Evolutionary conservation across 2,797 vertebrate species (phyloP).

Genomic region (Chloroceryle amazona): DNA sequence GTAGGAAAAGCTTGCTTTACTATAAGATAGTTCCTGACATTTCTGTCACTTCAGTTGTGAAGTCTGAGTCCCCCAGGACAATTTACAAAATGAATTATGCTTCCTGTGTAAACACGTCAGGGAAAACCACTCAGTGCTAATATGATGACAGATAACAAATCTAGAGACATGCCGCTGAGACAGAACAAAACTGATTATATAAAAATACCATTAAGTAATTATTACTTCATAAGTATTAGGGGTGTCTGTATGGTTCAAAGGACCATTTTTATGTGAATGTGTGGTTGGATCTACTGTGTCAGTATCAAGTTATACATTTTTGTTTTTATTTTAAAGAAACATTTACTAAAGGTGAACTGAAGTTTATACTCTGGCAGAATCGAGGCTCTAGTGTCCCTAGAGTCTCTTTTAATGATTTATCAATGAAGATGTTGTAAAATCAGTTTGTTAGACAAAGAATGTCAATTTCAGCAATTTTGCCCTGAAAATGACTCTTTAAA

Average conservation of each 20-base stretch:
- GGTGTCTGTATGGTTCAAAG: not conserved
- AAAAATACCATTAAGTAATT: not conserved
- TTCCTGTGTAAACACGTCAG: not conserved
- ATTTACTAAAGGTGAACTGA: conserved; percentile 21
- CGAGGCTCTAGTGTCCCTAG: not conserved
- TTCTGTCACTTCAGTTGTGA: conserved; percentile 55
- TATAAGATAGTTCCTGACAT: conserved; percentile 15
- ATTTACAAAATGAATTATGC: conserved; percentile 53
- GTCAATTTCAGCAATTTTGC: not conserved
- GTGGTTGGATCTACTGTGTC: not conserved
- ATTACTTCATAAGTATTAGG: not conserved
- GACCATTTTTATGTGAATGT: not conserved
- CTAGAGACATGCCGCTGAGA: conserved; percentile 28
- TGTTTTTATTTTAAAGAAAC: conserved; percentile 23
- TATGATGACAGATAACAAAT: not conserved
- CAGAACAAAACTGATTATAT: conserved; percentile 20
- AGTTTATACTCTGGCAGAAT: not conserved
- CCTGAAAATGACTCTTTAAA: not conserved
- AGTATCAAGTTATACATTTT: not conserved
- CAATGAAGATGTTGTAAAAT: not conserved
- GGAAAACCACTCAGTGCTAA: conserved; percentile 9
- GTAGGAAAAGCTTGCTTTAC: conserved; percentile 15
- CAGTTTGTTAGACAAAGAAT: not conserved
- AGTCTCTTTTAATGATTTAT: conserved; percentile 21
- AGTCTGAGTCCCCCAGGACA: conserved; percentile 23